These are phyloP conservation scores for Chymomyza amoena DNA, from an alignment of 2,888 invertebrate species.

Conservation along the genomic window DNA sequence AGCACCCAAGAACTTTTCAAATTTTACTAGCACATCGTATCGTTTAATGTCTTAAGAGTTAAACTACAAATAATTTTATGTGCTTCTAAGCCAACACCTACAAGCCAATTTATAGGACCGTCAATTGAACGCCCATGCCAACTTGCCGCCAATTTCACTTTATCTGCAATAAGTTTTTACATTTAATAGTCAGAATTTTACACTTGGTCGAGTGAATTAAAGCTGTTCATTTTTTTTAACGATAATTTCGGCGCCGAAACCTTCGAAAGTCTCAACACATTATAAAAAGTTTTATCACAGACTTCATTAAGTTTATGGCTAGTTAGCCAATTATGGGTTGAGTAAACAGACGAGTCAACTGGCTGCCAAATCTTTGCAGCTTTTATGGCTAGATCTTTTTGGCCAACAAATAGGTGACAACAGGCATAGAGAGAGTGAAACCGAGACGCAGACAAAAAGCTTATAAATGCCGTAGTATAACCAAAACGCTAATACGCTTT, in stretches of 20 bases:
- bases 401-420: background rate
- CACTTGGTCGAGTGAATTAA: background rate
- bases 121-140: no score
- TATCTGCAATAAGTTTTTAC: background rate
- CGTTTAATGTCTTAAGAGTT: no score
- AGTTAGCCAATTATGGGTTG: constrained; percentile 25
- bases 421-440: background rate
- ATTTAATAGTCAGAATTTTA: background rate
- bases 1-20: no score
- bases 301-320: constrained; percentile 38
- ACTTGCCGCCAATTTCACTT: background rate
- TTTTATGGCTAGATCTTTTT: background rate
- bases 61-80: no score
- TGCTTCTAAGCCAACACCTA: no score
- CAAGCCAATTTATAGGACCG: no score
- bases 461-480: background rate
- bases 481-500: constrained; percentile 47
- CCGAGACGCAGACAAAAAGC: background rate
- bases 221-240: background rate
- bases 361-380: background rate
- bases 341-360: background rate
- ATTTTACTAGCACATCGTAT: no score
- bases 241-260: background rate
- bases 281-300: constrained; percentile 1
- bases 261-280: background rate